These are phyloP conservation scores for Galagoides demidoff DNA, from an alignment of 2,797 vertebrate genomes.

Conservation along the genomic window DNA sequence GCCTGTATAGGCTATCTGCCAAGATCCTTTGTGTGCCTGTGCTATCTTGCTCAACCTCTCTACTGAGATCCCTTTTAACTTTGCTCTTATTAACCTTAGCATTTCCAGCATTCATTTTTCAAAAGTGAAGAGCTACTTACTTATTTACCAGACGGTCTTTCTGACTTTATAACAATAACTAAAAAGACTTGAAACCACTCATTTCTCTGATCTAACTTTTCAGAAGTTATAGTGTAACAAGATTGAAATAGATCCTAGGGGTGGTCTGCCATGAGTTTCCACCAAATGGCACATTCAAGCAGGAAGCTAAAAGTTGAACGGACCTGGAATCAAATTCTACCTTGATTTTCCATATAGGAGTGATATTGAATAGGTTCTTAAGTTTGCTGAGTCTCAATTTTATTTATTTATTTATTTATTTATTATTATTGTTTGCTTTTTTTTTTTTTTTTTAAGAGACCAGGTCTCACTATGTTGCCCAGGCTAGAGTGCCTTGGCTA, in stretches of 20 bases:
- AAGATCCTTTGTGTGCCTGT: not conserved
- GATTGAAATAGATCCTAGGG: not conserved
- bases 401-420: too few species aligned
- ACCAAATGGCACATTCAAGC: not conserved
- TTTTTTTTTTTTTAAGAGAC: too few species aligned
- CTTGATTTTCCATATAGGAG: not conserved
- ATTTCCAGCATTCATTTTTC: conserved; percentile 39
- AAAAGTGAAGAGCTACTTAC: conserved; percentile 37
- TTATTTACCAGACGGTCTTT: conserved; percentile 54
- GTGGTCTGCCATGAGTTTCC: not conserved
- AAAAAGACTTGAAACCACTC: not conserved
- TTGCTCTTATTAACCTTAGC: conserved; percentile 23
- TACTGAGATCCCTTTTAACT: not conserved
- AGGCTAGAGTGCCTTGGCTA: too few species aligned
- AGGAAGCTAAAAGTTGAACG: conserved; percentile 5
- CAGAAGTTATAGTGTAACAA: not conserved
- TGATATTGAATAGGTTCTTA: not conserved
- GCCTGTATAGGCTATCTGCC: conserved; percentile 23
- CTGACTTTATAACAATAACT: not conserved
- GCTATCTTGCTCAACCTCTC: not conserved
- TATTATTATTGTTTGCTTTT: too few species aligned
- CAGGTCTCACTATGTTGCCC: too few species aligned
- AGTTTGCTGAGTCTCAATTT: not conserved
- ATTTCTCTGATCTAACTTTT: not conserved
- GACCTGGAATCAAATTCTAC: not conserved